Evolutionary conservation across 2,113 vertebrate species (phyloP).

Genomic region (Chlamydotis undulata): DNA sequence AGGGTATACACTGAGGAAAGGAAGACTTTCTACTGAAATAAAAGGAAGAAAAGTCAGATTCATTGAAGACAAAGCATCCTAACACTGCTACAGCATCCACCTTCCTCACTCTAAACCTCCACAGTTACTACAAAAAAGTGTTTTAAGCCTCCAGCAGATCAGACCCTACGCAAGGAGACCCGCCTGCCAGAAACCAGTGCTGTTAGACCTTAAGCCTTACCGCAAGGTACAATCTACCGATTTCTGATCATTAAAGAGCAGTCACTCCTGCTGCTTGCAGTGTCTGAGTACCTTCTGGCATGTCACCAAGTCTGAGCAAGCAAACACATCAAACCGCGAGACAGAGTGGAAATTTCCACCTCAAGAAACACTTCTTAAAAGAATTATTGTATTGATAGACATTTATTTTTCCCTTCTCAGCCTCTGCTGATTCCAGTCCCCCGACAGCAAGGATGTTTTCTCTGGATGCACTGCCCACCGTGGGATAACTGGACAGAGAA

Average conservation of each 20-base stretch:
- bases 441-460: not conserved
- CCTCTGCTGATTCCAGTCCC: not conserved
- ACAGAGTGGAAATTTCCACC: not conserved
- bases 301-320: not conserved
- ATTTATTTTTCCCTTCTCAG: not conserved
- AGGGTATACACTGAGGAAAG: not conserved
- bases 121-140: fast-evolving
- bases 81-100: not conserved
- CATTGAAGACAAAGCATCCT: not conserved
- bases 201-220: not conserved
- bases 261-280: not conserved
- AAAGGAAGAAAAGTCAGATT: not conserved
- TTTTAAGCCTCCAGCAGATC: not conserved
- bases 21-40: not conserved
- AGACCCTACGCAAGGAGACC: not conserved
- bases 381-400: not conserved
- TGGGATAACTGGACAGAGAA: not conserved
- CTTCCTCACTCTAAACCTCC: not conserved
- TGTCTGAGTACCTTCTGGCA: not conserved
- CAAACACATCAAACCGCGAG: not conserved
- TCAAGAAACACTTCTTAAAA: not conserved
- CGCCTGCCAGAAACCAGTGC: not conserved
- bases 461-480: not conserved
- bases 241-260: not conserved
- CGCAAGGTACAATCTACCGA: not conserved